Conservation (phyloP, 2,888 invertebrate genomes). For the Zygothrica quintamaculata region DNA sequence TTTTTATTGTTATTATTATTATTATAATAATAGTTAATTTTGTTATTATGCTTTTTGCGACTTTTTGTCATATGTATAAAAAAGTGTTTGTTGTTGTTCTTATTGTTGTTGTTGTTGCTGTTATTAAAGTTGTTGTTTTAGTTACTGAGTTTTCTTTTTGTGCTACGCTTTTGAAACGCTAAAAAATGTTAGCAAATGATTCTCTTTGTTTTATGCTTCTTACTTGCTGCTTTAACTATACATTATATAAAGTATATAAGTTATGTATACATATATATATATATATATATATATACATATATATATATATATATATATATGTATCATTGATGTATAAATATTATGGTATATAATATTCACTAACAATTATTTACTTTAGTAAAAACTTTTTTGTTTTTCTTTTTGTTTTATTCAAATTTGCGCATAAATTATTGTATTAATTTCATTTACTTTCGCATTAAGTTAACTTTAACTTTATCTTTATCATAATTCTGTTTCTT, state of each 20-base stretch:
- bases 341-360: conserved; percentile 70
- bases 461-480: conserved; percentile 13
- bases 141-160: conserved; percentile 56
- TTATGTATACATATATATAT: conserved; percentile 25
- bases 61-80: conserved; percentile 61
- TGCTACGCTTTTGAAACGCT: conserved; percentile 71
- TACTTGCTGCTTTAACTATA: conserved; percentile 64
- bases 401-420: conserved; percentile 62
- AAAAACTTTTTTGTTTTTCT: conserved; percentile 52
- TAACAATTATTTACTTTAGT: conserved; percentile 78
- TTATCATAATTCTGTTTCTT: conserved; percentile 9
- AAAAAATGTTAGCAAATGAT: conserved; percentile 64
- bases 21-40: too few relatives aligned
- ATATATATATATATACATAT: conserved; percentile 15
- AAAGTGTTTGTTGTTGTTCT: conserved; percentile 38
- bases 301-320: conserved; percentile 22
- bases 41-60: too few relatives aligned
- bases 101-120: conserved; percentile 14
- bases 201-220: conserved; percentile 39
- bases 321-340: conserved; percentile 44
- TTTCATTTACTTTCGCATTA: conserved; percentile 35
- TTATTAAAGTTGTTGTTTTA: conserved; percentile 13
- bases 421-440: conserved; percentile 77
- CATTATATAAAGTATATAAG: conserved; percentile 70
- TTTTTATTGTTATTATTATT: too few relatives aligned